A percentile compares a stretch with the other conserved stretches of the same genome.
phyloP scores from a whole-genome alignment of 2,888 invertebrate genomes.

The Neoitamus cyanurus region DNA sequence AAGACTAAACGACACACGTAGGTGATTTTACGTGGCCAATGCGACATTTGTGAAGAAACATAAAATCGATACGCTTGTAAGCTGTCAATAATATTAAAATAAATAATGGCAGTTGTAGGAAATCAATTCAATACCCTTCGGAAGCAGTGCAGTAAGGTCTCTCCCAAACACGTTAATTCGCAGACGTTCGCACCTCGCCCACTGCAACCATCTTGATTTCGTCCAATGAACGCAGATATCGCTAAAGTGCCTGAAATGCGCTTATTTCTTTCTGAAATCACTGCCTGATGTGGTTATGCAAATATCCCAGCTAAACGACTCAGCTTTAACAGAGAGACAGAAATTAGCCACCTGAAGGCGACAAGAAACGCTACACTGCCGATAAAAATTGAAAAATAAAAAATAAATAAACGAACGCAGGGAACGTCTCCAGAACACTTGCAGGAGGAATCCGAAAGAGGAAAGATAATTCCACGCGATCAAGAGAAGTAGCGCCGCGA shows the following conservation, averaged over 20 bases:
- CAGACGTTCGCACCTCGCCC: neutral
- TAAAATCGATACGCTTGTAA: neutral
- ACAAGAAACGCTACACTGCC: conserved; percentile 21
- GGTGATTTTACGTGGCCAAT: too few relatives aligned
- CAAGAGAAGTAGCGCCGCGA: conserved; percentile 11
- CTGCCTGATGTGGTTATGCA: conserved; percentile 31
- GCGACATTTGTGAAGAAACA: neutral
- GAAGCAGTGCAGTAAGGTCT: neutral
- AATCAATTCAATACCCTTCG: neutral
- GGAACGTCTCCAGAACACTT: neutral
- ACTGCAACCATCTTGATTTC: neutral
- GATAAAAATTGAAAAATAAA: neutral
- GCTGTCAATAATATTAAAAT: neutral
- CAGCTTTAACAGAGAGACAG: neutral
- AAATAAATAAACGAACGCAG: neutral
- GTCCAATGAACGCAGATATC: neutral
- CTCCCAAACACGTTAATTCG: neutral
- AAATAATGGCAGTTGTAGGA: neutral
- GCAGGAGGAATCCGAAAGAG: neutral
- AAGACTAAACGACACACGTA: too few relatives aligned
- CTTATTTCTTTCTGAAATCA: neutral
- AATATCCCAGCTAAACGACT: conserved; percentile 7
- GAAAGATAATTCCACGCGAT: conserved; percentile 4
- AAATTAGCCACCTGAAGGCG: conserved; percentile 32
- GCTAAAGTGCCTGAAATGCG: neutral